Conservation (phyloP, 2,797 vertebrate genomes). For the Delichon dasypus region DNA sequence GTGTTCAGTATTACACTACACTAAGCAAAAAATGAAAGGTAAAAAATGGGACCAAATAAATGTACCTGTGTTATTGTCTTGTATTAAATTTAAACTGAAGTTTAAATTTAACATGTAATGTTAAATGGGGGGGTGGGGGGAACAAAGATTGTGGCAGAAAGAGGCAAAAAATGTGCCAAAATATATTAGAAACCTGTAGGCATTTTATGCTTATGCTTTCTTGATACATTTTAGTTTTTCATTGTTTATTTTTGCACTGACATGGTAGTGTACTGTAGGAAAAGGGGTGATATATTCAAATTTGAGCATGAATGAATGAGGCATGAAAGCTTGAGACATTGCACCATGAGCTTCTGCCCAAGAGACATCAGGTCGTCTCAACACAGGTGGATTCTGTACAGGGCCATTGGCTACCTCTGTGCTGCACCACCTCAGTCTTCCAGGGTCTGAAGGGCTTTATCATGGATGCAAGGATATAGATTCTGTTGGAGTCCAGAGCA, state of each 20-base stretch:
- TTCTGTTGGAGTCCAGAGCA: no score
- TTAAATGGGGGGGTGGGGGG: no score
- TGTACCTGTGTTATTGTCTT: neutral
- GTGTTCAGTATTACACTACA: neutral
- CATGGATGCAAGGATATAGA: neutral
- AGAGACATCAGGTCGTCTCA: neutral
- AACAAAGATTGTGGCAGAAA: neutral
- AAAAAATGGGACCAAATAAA: neutral
- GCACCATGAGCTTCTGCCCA: neutral
- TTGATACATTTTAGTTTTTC: neutral
- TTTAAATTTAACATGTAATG: no score
- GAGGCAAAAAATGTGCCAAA: fast-evolving
- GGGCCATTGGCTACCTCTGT: neutral
- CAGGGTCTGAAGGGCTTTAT: neutral
- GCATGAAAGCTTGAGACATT: neutral
- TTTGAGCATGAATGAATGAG: neutral
- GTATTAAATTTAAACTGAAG: neutral
- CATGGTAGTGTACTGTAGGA: no score
- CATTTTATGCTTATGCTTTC: neutral
- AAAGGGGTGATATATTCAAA: neutral
- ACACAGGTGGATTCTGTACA: neutral
- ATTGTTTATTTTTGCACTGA: neutral
- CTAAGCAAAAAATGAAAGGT: neutral
- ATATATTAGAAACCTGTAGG: neutral
- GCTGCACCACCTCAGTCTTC: neutral